phyloP scores from a whole-genome alignment of 2,888 invertebrate genomes.

The Zonitis immaculata region DNA sequence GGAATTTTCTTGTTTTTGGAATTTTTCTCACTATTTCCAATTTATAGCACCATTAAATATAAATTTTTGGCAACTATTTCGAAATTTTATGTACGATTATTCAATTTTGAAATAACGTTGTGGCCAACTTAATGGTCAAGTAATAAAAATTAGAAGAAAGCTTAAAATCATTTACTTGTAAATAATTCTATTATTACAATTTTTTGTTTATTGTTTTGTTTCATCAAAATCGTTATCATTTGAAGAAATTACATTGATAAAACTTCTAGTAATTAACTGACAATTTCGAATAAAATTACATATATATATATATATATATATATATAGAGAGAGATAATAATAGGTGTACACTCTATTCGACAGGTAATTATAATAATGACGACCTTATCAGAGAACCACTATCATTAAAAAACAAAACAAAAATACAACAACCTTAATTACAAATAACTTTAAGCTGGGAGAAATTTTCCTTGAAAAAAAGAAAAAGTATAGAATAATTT shows the following conservation, averaged over 20 bases:
- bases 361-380: conserved; percentile 1
- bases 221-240: neutral
- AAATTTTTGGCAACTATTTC: neutral
- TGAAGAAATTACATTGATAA: neutral
- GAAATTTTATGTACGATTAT: neutral
- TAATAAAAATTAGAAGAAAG: neutral
- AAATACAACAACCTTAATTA: neutral
- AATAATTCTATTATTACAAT: neutral
- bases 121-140: neutral
- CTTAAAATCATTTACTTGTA: neutral
- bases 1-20: conserved; percentile 18
- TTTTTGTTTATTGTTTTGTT: too few species aligned
- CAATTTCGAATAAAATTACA: neutral
- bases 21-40: too few species aligned
- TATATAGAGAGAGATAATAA: neutral
- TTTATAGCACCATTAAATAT: neutral
- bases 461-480: neutral
- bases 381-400: neutral
- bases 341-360: neutral
- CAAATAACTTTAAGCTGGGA: neutral
- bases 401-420: neutral
- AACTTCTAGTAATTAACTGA: neutral
- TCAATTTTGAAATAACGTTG: neutral
- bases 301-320: too few species aligned
- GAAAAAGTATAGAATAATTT: too few species aligned